Evolutionary conservation across 1,140 invertebrate species (phyloP).

Genomic region (Trichogramma pretiosum): DNA sequence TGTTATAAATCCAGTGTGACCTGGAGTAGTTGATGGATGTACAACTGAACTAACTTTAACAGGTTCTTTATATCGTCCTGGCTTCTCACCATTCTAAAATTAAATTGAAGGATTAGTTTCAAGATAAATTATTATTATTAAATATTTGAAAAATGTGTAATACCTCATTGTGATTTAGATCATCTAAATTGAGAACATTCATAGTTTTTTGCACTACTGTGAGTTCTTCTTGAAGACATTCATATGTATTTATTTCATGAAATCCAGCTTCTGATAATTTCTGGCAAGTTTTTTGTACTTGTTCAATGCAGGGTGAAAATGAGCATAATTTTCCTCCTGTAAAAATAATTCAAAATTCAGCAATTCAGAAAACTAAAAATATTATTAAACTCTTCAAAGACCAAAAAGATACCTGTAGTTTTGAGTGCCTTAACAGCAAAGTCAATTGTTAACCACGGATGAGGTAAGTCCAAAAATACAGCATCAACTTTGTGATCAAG

Average conservation of each 20-base stretch:
- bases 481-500: constrained; percentile 73
- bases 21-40: constrained; percentile 62
- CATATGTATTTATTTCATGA: constrained; percentile 74
- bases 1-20: constrained; percentile 91
- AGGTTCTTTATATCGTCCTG: constrained; percentile 40
- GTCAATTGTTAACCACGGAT: constrained; percentile 86
- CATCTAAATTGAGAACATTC: constrained; percentile 59
- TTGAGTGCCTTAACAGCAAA: constrained; percentile 66
- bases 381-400: neutral
- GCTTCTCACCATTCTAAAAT: no score
- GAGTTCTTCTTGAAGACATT: constrained; percentile 77
- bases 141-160: no score
- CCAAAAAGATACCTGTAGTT: constrained; percentile 49
- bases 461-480: constrained; percentile 93
- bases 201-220: constrained; percentile 66
- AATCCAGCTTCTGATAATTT: constrained; percentile 65
- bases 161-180: constrained; percentile 51
- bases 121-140: no score
- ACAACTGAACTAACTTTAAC: constrained; percentile 58
- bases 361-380: neutral
- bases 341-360: constrained; percentile 10
- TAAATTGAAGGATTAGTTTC: no score
- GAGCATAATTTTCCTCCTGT: constrained; percentile 86
- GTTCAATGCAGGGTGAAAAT: constrained; percentile 97
- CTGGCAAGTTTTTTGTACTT: constrained; percentile 81